A percentile compares a stretch with the other conserved stretches of the same genome.
These are phyloP conservation scores for Marasmarcha lunaedactyla DNA, from an alignment of 2,888 invertebrate genomes.

Conservation along the genomic window DNA sequence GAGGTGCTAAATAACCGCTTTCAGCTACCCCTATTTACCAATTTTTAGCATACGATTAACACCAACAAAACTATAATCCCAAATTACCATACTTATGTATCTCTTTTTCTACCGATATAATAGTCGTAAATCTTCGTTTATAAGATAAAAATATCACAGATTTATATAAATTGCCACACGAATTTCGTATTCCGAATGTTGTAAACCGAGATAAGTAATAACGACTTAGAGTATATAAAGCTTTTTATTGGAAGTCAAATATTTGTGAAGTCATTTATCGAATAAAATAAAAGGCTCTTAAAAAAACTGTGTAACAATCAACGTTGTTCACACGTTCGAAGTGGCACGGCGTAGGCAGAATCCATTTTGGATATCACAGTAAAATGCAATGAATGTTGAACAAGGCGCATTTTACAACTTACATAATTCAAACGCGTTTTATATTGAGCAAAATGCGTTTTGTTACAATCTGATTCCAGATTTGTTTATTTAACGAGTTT, in stretches of 20 bases:
- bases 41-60: neutral
- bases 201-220: too few relatives aligned
- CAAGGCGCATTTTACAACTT: conserved; percentile 21
- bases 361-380: conserved; percentile 29
- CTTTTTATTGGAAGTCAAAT: too few relatives aligned
- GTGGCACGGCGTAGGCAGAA: conserved; percentile 28
- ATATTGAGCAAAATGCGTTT: conserved; percentile 27
- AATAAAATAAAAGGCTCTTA: neutral
- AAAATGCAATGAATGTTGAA: conserved; percentile 27
- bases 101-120: too few relatives aligned
- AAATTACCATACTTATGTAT: too few relatives aligned
- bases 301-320: neutral
- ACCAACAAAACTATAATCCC: neutral
- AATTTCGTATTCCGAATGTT: too few relatives aligned
- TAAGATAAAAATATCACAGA: too few relatives aligned
- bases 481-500: too few relatives aligned
- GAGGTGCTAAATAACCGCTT: conserved; percentile 10
- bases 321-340: neutral
- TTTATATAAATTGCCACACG: too few relatives aligned
- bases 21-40: neutral
- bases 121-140: too few relatives aligned
- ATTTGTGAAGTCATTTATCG: neutral
- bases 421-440: conserved; percentile 37
- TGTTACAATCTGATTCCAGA: conserved; percentile 14
- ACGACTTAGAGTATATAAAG: too few relatives aligned